phyloP scores from a whole-genome alignment of 2,797 vertebrate species.

The Cossypha niveicapilla region DNA sequence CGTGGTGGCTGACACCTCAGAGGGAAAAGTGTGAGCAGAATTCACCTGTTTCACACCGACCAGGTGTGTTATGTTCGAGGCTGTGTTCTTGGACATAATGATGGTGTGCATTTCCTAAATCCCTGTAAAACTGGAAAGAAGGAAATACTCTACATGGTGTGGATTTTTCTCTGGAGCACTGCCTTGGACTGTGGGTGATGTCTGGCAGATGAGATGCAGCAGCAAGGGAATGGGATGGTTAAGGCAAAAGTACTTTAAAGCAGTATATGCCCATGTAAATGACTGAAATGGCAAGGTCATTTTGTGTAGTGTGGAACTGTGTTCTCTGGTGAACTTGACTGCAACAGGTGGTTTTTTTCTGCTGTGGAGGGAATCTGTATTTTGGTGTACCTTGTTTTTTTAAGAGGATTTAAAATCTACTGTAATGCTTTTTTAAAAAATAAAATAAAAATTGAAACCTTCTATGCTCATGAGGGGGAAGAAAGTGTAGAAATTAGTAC shows the following conservation, averaged over 20 bases:
- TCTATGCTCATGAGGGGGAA: accelerated
- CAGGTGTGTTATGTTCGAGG: accelerated
- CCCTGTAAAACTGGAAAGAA: not conserved
- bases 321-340: not conserved
- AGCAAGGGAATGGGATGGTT: not conserved
- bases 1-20: not conserved
- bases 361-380: not conserved
- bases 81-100: not conserved
- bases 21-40: not conserved
- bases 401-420: not conserved
- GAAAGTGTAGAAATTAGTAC: not conserved
- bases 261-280: not conserved
- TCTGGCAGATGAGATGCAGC: not conserved
- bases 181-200: not conserved
- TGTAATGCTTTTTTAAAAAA: not conserved
- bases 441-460: not conserved
- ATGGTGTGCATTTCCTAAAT: not conserved
- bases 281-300: not conserved
- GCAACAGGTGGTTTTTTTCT: slow-evolving; percentile 12
- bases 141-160: not conserved
- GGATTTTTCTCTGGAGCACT: not conserved
- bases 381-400: not conserved
- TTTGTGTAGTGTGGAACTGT: not conserved
- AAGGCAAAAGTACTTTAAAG: not conserved
- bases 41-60: not conserved